Evolutionary conservation across 2,113 vertebrate genomes (phyloP), one percentile per base, ranked within the genome.

Genomic region (Ranitomeya variabilis): DNA sequence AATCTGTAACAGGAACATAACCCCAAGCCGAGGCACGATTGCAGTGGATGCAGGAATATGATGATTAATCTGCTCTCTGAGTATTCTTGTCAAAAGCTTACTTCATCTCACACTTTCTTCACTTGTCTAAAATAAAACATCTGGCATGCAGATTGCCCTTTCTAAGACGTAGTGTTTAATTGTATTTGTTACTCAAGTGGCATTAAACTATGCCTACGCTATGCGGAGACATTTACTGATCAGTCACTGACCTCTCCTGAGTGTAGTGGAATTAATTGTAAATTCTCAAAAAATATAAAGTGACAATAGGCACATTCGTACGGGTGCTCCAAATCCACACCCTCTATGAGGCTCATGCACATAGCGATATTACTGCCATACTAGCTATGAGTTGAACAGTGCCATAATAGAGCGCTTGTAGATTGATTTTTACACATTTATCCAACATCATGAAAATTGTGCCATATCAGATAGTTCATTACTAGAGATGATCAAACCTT

Each of bases 71-170:
- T 92, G 96, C 93, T 96, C 95, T 94, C 91, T 91, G 81, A 93
- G 94, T 93, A 94, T 96, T 96, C 94, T 94, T 94, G 94, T 97
- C 94, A 96, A 95, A 95, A 86, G 91, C 95, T 97, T 96, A 96
- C 96, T 96, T 98, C 96, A 95, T 94, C 93, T 95, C 94, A 91
- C 93, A 94, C 92, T 96, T 96, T 94, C 94, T 95, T 96, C 95
- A 95, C 92, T 96, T 95, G 95, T 97, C 93, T 71, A 60, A 16
- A 74, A 95, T 94, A 97, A 93, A 94, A 95, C 96, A 97, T 97
- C 95, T 98, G 97, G 96, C 91, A 91, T 91, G 93, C 92, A 96
- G 94, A 88, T 77, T 88, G 80, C 73, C 77, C 93, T 91, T n/a
- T 90, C 91, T 92, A 91, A 91, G 93, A 92, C 92, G 92, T 89